Evolutionary conservation across 2,888 invertebrate genomes (phyloP), one percentile per base, ranked within the genome.

Genomic region (Cerastis rubricosa): DNA sequence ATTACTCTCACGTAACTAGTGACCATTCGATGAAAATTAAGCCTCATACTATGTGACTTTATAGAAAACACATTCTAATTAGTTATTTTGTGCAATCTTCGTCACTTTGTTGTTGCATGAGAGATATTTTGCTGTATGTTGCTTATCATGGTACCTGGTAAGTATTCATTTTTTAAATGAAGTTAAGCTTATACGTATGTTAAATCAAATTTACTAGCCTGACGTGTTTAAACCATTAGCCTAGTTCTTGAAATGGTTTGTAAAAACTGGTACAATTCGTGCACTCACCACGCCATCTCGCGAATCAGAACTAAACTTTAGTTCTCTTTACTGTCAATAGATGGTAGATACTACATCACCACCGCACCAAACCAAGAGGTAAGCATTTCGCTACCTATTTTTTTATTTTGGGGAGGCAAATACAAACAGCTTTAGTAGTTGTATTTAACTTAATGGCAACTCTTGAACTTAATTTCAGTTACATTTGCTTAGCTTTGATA

Each of bases 1-100:
- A 81, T 54, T 76, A 79, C 66, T 78, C 74, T 70, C 74, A 78
- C 73, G 64, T 84, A 87, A 79, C 84, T 81, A 80, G 69, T 77
- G 74, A 59, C 66, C 68, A 78, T 80, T 81, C 11, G 63, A 69
- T 76, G 61, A 84, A 78, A 84, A 78, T 70, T 65, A 68, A 73
- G 45, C 25, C 71, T 47, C 47, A n/a, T 43, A 70, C 22, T 29
- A 45, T 68, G 25, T 25, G n/a, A 74, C 25, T 74, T 19, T n/a
- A 57, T 4, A 64, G 14, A 22, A 51, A 51, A 74, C 68, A n/a
- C 25, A 59, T 64, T 64, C 1, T 49, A 47, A 63, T 72, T 54
- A 9, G 9, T 43, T 47, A 1, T 25, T 61, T 35, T 40, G 22
- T 61, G 45, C 8, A 78, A 5, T 66, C 2, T 17, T 76, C 47